phyloP scores from a whole-genome alignment of 2,888 invertebrate species.

The Electrophaes corylata region DNA sequence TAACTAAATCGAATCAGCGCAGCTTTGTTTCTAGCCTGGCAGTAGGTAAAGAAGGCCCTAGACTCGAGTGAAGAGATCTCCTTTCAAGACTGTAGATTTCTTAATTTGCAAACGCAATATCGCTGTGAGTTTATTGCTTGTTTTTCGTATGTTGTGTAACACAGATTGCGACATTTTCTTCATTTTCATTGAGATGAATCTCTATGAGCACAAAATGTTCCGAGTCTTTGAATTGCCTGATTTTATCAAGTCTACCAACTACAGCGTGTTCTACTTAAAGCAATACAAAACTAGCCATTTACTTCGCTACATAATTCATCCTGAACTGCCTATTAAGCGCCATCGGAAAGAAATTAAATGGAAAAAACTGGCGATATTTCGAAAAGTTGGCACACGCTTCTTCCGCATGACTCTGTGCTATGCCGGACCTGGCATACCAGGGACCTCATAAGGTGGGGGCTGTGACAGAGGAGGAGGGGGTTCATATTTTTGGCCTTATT shows the following conservation, averaged over 20 bases:
- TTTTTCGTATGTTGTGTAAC: slow-evolving; percentile 7
- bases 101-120: slow-evolving; percentile 32
- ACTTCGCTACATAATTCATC: slow-evolving; percentile 34
- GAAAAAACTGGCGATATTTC: slow-evolving; percentile 41
- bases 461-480: background rate
- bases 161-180: slow-evolving; percentile 13
- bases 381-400: slow-evolving; percentile 39
- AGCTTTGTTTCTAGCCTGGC: slow-evolving; percentile 75
- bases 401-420: slow-evolving; percentile 34
- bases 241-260: slow-evolving; percentile 9
- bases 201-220: background rate
- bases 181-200: background rate
- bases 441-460: background rate
- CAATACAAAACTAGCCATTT: slow-evolving; percentile 17
- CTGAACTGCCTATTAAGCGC: slow-evolving; percentile 42
- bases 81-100: slow-evolving; percentile 20
- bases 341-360: slow-evolving; percentile 44
- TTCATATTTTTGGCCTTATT: too few relatives aligned
- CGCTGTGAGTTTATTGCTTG: slow-evolving; percentile 13
- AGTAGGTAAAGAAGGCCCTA: slow-evolving; percentile 55
- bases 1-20: slow-evolving; percentile 78
- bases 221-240: background rate
- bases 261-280: slow-evolving; percentile 12
- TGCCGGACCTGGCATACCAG: slow-evolving; percentile 22
- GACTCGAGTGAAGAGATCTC: slow-evolving; percentile 38